Conservation (phyloP, 35 echinoderm and acorn worm genomes). For the Lytechinus variegatus region DNA sequence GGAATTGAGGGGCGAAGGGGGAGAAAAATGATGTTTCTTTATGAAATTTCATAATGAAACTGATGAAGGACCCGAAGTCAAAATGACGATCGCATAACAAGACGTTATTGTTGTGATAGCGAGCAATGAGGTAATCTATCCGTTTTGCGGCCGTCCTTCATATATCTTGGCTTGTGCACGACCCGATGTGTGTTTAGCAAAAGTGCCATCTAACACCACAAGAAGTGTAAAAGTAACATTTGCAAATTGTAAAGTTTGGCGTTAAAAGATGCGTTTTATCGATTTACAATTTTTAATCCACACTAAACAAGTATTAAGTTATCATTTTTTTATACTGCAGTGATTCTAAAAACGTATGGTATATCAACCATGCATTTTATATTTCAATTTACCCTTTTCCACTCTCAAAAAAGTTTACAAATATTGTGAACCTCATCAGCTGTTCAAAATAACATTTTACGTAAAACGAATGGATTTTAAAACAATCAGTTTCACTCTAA, state of each 20-base stretch:
- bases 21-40: neutral
- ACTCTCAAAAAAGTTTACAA: too few species aligned
- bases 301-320: neutral
- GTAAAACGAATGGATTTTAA: too few species aligned
- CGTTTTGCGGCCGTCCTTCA: neutral
- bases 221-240: neutral
- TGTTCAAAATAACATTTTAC: too few species aligned
- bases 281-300: neutral
- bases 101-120: constrained; percentile 18
- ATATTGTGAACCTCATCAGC: too few species aligned
- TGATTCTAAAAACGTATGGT: too few species aligned
- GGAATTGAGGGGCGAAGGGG: constrained; percentile 6
- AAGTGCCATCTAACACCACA: neutral
- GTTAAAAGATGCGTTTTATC: constrained; percentile 5
- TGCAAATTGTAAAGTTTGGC: neutral
- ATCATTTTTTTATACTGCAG: too few species aligned
- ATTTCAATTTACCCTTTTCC: too few species aligned
- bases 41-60: constrained; percentile 7
- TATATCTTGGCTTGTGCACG: neutral
- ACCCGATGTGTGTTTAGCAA: neutral
- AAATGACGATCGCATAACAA: neutral
- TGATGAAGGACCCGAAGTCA: neutral
- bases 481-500: too few species aligned
- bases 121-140: constrained; percentile 2
- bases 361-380: too few species aligned